Percentiles rank a stretch among this genome's conserved stretches.
These are phyloP conservation scores for Aelia acuminata DNA, from an alignment of 2,888 invertebrate species.

Conservation along the genomic window DNA sequence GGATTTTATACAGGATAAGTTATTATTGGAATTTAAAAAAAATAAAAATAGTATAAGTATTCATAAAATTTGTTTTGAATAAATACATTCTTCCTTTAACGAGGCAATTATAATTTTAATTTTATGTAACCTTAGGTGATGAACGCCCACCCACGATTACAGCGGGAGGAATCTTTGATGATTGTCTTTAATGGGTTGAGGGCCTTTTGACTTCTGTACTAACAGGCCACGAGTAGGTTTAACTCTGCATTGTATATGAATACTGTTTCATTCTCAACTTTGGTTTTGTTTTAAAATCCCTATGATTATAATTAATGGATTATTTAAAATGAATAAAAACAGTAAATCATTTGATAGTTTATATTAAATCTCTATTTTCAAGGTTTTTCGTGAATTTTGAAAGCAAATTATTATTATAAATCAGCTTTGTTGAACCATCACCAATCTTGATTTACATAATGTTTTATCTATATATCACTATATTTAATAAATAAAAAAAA, in stretches of 20 bases:
- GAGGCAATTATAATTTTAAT: background rate
- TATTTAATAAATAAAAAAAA: too few species aligned
- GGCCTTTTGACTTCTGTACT: background rate
- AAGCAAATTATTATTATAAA: too few species aligned
- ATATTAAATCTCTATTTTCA: too few species aligned
- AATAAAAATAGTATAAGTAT: too few species aligned
- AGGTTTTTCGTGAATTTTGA: too few species aligned
- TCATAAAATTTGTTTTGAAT: too few species aligned
- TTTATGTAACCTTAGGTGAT: background rate
- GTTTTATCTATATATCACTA: too few species aligned
- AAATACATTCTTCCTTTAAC: background rate
- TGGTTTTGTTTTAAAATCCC: background rate
- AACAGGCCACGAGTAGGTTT: background rate
- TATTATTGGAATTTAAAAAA: too few species aligned
- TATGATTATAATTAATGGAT: background rate
- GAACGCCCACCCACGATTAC: background rate
- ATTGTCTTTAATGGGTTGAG: conserved; percentile 13
- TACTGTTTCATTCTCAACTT: background rate
- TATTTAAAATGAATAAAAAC: too few species aligned
- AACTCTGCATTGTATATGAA: background rate
- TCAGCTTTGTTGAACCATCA: too few species aligned
- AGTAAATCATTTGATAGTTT: background rate
- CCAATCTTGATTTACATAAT: too few species aligned
- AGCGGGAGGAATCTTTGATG: background rate
- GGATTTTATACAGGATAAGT: too few species aligned